Percentiles rank a stretch among this genome's conserved stretches.
These are phyloP conservation scores for Emmelina monodactyla DNA, from an alignment of 2,888 invertebrate genomes.

Conservation along the genomic window DNA sequence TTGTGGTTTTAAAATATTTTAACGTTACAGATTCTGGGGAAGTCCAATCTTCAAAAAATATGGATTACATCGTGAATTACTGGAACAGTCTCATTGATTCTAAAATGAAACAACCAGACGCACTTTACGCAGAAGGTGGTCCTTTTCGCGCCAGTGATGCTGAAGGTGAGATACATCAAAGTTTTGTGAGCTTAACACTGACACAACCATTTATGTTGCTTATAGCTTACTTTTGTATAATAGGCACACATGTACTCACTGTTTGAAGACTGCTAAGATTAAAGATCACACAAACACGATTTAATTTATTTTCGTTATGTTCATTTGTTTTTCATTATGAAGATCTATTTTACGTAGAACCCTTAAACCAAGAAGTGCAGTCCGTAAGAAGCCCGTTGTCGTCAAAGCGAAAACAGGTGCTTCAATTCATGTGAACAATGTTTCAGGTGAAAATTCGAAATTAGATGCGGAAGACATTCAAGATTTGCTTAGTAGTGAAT, in stretches of 20 bases:
- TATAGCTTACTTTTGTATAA: constrained; percentile 39
- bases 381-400: constrained; percentile 23
- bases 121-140: constrained; percentile 52
- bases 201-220: constrained; percentile 41
- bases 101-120: constrained; percentile 35
- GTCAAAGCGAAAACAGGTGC: too few relatives aligned
- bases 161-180: constrained; percentile 36
- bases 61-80: constrained; percentile 51
- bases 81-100: constrained; percentile 42
- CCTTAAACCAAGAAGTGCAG: constrained; percentile 22
- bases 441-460: constrained; percentile 63
- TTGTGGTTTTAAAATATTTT: not conserved
- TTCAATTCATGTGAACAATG: constrained; percentile 49
- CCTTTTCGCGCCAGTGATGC: constrained; percentile 44
- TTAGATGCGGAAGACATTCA: constrained; percentile 62
- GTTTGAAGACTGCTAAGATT: constrained; percentile 12
- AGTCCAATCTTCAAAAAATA: constrained; percentile 39
- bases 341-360: constrained; percentile 28
- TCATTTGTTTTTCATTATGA: constrained; percentile 20
- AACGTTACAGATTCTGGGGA: not conserved
- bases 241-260: constrained; percentile 29
- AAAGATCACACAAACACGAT: constrained; percentile 23
- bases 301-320: constrained; percentile 28
- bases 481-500: constrained; percentile 69
- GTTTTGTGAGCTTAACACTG: too few relatives aligned